Percentiles rank a stretch among this genome's conserved stretches.
phyloP scores from a whole-genome alignment of 2,797 vertebrate genomes.

The Phoxinus dragarum region DNA sequence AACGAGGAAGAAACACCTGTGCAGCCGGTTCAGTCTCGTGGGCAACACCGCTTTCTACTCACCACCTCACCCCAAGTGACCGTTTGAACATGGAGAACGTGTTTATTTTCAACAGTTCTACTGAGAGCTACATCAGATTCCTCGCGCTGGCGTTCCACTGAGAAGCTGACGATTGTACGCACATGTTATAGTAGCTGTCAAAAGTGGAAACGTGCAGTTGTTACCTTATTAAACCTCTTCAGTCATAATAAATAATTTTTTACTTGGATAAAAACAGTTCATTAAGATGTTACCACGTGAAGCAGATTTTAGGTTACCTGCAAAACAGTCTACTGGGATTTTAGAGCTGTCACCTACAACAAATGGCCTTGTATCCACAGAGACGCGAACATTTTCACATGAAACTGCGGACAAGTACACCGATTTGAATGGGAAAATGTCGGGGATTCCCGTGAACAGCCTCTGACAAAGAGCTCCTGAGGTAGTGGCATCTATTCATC shows the following conservation, averaged over 20 bases:
- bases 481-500: slow-evolving; percentile 27
- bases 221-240: neutral
- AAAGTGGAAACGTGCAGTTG: neutral
- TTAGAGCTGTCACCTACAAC: neutral
- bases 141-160: neutral
- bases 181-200: slow-evolving; percentile 9
- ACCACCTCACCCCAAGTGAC: neutral
- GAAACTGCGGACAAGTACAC: neutral
- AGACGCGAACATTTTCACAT: neutral
- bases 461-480: slow-evolving; percentile 30
- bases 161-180: neutral
- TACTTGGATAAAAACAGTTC: neutral
- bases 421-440: neutral
- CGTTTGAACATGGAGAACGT: neutral
- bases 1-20: slow-evolving; percentile 11
- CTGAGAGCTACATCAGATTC: neutral
- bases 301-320: neutral
- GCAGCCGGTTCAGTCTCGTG: neutral
- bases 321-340: neutral
- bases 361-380: neutral
- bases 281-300: neutral
- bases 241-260: neutral
- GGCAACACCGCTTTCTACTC: neutral
- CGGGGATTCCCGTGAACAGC: neutral
- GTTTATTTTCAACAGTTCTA: slow-evolving; percentile 30